Base-by-base conservation (phyloP, 2,113 vertebrate genomes). In the Trematocara stigmaticum region DNA sequence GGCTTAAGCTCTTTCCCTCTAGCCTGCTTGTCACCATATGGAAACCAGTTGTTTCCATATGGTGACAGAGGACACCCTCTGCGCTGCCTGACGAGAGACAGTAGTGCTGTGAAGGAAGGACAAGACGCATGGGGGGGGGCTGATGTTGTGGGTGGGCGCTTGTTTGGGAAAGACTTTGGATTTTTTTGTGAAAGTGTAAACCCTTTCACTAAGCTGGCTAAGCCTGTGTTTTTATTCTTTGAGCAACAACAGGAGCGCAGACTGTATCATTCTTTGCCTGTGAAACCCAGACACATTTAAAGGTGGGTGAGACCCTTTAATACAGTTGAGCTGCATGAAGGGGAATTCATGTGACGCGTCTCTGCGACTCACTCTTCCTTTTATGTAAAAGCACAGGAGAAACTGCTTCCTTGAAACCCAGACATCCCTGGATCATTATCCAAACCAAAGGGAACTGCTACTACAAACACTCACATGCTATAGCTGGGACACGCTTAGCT, bases 31-130 rank as follows among this genome's bases (percentile, higher is more conserved):
- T 84, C 84, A 40, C 90, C 90, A 88, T 87, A 90, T 93, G 92
- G 93, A 94, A 91, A 90, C 94, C 82, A 93, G 81, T 91, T 66
- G 90, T 88, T 40, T 81, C 90, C 83, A 71, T 71, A 26, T 71
- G 3, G 87, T 47, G 76, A 57, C 66, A 40, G 53, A 45, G 61
- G 88, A 83, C 84, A 80, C 87, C 84, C 87, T 91, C 64, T 80
- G 82, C 84, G 13, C 87, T 76, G 82, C 87, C 86, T 31, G 61
- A 56, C 57, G 78, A 85, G 84, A 89, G 84, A 59, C 7, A 5
- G 79, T 23, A 26, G 69, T 56, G 34, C 51, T 79, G 4, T 59
- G 56, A 20, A 59, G 34, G 86, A 82, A 85, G 80, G 69, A 78
- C 35, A 6, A 6, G n/a, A 78, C 80, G 18, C 15, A 7, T 10